Conservation (phyloP, 2,888 invertebrate species). For the Drosophila quinaria region DNA sequence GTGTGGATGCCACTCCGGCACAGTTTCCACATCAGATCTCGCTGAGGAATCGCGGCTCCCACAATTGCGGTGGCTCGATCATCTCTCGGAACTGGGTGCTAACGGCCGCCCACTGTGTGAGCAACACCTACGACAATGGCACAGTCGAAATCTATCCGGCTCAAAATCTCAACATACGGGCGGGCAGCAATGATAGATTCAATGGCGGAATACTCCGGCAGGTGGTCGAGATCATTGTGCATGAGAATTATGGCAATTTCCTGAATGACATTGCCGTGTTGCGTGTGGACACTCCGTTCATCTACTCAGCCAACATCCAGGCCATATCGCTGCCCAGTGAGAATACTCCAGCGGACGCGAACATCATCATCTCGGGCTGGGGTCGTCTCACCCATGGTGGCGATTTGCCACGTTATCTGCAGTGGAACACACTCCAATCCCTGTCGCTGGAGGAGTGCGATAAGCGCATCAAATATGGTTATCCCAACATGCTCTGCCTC, state of each 20-base stretch:
- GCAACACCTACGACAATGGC: neutral
- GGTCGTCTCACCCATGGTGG: conserved; percentile 66
- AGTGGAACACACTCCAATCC: conserved; percentile 71
- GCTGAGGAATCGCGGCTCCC: conserved; percentile 49
- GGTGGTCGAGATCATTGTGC: conserved; percentile 66
- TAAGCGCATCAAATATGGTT: conserved; percentile 50
- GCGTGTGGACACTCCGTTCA: conserved; percentile 63
- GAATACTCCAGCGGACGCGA: conserved; percentile 58
- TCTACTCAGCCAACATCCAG: conserved; percentile 64
- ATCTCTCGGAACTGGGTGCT: conserved; percentile 57
- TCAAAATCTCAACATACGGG: conserved; percentile 53
- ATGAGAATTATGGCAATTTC: conserved; percentile 72
- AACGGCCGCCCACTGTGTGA: conserved; percentile 70
- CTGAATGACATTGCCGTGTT: conserved; percentile 79
- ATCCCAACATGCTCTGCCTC: conserved; percentile 74
- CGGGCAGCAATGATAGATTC: conserved; percentile 75
- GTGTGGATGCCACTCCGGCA: conserved; percentile 46
- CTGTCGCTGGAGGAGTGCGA: conserved; percentile 38
- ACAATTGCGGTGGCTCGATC: conserved; percentile 66
- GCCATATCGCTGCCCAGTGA: conserved; percentile 71
- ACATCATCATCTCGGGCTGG: conserved; percentile 80
- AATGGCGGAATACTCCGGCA: conserved; percentile 72
- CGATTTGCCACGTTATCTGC: conserved; percentile 69
- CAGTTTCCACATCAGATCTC: conserved; percentile 74
- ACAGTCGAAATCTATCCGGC: neutral